phyloP scores from a whole-genome alignment of 2,113 vertebrate species.

The Salminus brasiliensis region DNA sequence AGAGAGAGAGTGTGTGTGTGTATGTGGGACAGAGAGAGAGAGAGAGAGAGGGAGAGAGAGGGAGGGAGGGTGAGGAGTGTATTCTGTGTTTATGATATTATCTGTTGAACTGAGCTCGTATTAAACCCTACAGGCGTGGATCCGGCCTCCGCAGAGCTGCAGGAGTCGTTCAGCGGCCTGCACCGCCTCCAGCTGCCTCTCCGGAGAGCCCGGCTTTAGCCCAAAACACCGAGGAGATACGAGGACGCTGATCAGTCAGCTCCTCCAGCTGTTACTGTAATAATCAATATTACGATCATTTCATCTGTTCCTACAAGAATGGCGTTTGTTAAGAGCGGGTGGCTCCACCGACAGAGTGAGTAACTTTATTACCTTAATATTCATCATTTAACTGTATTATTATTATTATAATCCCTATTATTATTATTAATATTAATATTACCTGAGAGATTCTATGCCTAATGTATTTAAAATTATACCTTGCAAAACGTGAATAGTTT shows the following conservation, averaged over 20 bases:
- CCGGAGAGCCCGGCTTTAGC: background rate
- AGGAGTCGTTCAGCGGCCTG: background rate
- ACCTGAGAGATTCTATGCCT: background rate
- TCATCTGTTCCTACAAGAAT: constrained; percentile 54
- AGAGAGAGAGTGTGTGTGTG: background rate
- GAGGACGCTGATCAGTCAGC: background rate
- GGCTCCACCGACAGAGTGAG: constrained; percentile 81
- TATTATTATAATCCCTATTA: background rate
- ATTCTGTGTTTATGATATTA: background rate
- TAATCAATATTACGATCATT: too few species aligned
- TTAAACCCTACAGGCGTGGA: background rate
- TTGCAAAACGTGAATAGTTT: too few species aligned
- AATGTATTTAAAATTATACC: too few species aligned
- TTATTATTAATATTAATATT: background rate
- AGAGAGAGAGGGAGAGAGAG: too few species aligned
- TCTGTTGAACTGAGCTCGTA: background rate
- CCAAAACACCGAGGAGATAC: background rate
- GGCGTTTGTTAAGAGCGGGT: constrained; percentile 80
- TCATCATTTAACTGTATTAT: background rate
- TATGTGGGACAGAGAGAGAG: too few species aligned
- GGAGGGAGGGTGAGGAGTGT: constrained; percentile 1
- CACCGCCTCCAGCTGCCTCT: background rate
- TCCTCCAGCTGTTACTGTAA: background rate
- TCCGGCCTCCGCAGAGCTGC: too few species aligned
- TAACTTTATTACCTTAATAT: background rate